These are phyloP conservation scores for Styela clava DNA, from an alignment of 23 tunicate genomes.

Conservation along the genomic window DNA sequence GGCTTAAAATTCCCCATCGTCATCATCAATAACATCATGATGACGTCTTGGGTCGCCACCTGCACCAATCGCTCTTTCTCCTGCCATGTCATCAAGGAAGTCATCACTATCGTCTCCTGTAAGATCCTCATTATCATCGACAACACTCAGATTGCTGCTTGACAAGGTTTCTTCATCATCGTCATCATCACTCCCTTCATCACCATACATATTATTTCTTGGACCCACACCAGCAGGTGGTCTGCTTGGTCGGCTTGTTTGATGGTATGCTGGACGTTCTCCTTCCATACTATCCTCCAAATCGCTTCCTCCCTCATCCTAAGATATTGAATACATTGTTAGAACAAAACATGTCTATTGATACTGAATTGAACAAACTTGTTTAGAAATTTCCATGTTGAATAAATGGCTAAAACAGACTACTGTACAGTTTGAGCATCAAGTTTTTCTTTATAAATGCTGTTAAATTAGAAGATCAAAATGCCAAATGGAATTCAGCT, in stretches of 20 bases:
- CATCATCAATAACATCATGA: slow-evolving; percentile 35
- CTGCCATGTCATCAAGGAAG: slow-evolving; percentile 37
- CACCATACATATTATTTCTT: slow-evolving; percentile 64
- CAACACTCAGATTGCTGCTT: slow-evolving; percentile 54
- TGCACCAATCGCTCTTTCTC: slow-evolving; percentile 34
- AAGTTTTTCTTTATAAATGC: no score
- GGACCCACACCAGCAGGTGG: slow-evolving; percentile 41
- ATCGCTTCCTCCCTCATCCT: slow-evolving; percentile 20
- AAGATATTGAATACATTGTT: no score
- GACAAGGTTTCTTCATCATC: slow-evolving; percentile 70
- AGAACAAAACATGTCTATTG: no score
- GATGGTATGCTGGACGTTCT: not conserved
- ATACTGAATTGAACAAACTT: no score
- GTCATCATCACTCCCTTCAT: slow-evolving; percentile 58
- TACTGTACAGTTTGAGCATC: no score
- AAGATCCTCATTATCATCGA: slow-evolving; percentile 41
- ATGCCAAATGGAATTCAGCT: no score
- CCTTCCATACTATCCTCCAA: slow-evolving; percentile 14
- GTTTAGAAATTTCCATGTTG: no score
- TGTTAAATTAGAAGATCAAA: no score
- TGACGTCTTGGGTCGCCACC: slow-evolving; percentile 8
- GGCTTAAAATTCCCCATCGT: slow-evolving; percentile 38
- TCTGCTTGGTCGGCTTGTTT: slow-evolving; percentile 18
- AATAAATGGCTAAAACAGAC: no score
- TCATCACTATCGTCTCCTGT: slow-evolving; percentile 49